Conservation (phyloP, 2,113 vertebrate genomes). For the Alethe diademata region DNA sequence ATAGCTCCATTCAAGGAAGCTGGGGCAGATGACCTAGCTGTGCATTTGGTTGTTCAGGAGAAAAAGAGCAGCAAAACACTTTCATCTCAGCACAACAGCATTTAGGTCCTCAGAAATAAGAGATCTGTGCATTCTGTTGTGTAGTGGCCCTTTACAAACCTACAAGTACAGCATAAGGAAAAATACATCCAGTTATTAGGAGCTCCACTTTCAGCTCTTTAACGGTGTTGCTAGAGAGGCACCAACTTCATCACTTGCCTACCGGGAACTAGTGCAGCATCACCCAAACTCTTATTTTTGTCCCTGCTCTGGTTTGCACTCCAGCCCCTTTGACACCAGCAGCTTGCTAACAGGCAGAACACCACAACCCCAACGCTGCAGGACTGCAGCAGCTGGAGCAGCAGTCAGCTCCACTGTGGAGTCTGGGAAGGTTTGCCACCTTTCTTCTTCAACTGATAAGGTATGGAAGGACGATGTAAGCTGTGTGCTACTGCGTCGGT, state of each 20-base stretch:
- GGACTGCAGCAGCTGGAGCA: background rate
- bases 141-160: background rate
- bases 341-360: background rate
- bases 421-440: background rate
- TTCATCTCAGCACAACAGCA: background rate
- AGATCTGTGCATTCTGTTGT: background rate
- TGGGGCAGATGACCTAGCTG: background rate
- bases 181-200: background rate
- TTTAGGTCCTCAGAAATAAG: accelerated
- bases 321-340: background rate
- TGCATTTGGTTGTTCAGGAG: background rate
- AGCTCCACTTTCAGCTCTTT: background rate
- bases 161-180: background rate
- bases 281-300: background rate
- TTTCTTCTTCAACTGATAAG: background rate
- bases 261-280: background rate
- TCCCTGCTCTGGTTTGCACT: background rate
- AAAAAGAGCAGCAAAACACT: background rate
- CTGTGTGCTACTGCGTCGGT: background rate
- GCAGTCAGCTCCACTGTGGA: background rate
- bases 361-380: background rate
- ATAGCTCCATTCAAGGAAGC: background rate
- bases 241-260: background rate
- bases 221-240: background rate
- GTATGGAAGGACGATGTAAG: background rate